Evolutionary conservation across 2,888 invertebrate genomes (phyloP).

Genomic region (Vanessa cardui): DNA sequence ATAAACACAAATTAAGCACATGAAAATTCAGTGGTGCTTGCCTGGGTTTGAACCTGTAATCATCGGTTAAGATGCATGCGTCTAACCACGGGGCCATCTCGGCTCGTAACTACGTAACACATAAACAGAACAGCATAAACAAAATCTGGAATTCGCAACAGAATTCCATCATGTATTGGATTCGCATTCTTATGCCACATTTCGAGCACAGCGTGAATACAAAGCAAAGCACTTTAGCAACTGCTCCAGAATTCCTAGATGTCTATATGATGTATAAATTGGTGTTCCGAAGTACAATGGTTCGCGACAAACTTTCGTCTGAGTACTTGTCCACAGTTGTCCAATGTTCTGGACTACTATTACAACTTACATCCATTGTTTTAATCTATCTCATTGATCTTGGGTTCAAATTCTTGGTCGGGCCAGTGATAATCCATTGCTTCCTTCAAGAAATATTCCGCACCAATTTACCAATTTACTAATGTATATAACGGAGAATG

Average conservation of each 20-base stretch:
- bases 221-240: constrained; percentile 20
- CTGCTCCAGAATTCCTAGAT: constrained; percentile 28
- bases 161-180: constrained; percentile 15
- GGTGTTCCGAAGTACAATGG: constrained; percentile 22
- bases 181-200: constrained; percentile 24
- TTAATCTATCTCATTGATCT: no score
- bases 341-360: constrained; percentile 10
- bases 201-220: constrained; percentile 22
- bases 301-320: constrained; percentile 25
- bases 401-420: no score
- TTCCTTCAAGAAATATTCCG: no score
- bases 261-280: constrained; percentile 32
- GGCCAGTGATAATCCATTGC: no score
- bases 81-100: no score
- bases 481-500: no score
- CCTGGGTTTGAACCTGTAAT: no score
- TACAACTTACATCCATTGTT: neutral
- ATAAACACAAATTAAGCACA: no score
- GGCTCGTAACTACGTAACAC: neutral
- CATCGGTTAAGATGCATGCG: no score
- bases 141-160: constrained; percentile 16
- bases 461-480: no score
- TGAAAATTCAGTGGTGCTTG: no score
- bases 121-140: constrained; percentile 4
- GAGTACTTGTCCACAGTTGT: constrained; percentile 26